Evolutionary conservation across 2,797 vertebrate genomes (phyloP), one percentile per base, ranked within the genome.

Genomic region (Hypotaenidia philippensis): DNA sequence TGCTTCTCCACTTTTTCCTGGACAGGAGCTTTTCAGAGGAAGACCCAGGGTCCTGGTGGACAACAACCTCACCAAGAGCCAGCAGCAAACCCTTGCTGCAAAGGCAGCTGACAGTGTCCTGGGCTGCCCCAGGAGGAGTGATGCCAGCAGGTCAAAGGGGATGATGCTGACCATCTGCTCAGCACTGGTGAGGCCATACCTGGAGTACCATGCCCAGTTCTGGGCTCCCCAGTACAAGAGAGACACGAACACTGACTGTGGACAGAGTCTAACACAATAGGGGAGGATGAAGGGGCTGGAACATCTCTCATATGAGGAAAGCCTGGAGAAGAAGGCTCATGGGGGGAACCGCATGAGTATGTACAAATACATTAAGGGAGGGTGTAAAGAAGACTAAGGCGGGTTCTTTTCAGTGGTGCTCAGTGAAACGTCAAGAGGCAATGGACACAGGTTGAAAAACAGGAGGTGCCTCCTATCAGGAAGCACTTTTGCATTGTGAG

Each of bases 21-120:
- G n/a, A 75, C 75, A 81, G 27, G 6, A 68, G 41, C 26, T 59
- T 31, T 70, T 61, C 32, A 66, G 68, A 68, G 31, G 11, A 69
- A 17, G 53, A 70, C 8, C 15, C 1, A 1, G 17, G 1, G 1
- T 34, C 56, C 22, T 5, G 0, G 25, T 5, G 8, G 49, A 72
- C n/a, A 36, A 7, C 34, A 32, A 70, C 34, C 1, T 14, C 4
- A n/a, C 34, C 11, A 26, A 2, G 34, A 68, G 34, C 27, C 69
- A 63, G 75, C 41, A 63, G 47, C 7, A 2, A 3, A 47, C 27
- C 53, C 61, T 23, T 13, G 34, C n/a, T 5, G 1, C 40, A n/a
- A 25, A 55, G 9, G 18, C 0, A 2, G 15, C 25, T 7, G 25
- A 13, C 5, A 3, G 40, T 11, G 14, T 3, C 57, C 79, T 17